These are phyloP conservation scores for Riptortus pedestris DNA, from an alignment of 1,140 invertebrate genomes.

Conservation along the genomic window DNA sequence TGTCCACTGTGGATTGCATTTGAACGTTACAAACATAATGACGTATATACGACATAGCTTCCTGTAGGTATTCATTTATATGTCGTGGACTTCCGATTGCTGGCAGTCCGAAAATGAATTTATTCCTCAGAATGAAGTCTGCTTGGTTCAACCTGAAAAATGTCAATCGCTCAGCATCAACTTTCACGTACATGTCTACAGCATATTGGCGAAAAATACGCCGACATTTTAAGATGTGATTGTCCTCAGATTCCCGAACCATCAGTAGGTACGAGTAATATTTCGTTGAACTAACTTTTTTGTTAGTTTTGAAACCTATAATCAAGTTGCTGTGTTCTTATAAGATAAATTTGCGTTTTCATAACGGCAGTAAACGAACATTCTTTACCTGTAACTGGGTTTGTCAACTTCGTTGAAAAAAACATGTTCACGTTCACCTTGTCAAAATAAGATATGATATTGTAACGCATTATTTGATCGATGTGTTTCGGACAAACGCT, in stretches of 20 bases:
- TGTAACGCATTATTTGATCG: no score
- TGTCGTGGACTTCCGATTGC: conserved; percentile 36
- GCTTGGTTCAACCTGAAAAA: background rate
- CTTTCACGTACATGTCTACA: background rate
- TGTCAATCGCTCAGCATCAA: background rate
- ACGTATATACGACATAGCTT: conserved; percentile 40
- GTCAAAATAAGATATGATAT: no score
- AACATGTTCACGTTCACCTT: no score
- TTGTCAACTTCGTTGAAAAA: no score
- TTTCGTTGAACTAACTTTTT: background rate
- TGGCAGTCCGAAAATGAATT: conserved; percentile 35
- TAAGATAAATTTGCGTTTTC: no score
- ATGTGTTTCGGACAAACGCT: no score
- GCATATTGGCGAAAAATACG: background rate
- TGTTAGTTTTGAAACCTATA: background rate
- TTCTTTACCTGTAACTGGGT: no score
- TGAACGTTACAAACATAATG: conserved; percentile 39
- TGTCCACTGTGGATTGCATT: conserved; percentile 30
- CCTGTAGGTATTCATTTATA: conserved; percentile 39
- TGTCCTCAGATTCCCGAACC: background rate
- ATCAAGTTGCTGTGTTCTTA: background rate
- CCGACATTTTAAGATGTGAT: background rate
- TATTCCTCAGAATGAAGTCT: conserved; percentile 20
- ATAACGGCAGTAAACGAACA: no score
- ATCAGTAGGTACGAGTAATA: background rate